A percentile compares a stretch with the other conserved stretches of the same genome.
These are phyloP conservation scores for Sebastes dallii DNA, from an alignment of 2,797 vertebrate genomes.

Conservation along the genomic window DNA sequence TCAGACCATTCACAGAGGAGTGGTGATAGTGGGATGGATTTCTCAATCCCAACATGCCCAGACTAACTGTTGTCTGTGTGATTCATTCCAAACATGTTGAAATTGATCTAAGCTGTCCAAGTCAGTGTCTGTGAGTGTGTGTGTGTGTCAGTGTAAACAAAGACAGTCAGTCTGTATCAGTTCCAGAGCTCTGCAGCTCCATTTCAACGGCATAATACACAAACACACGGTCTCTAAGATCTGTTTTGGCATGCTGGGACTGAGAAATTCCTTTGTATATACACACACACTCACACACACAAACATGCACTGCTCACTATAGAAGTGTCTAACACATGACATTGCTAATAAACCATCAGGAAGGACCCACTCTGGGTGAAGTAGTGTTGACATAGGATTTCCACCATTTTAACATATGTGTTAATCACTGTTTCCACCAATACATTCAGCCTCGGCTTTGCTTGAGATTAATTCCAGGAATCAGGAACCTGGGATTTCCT, in stretches of 20 bases:
- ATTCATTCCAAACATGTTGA: slow-evolving; percentile 55
- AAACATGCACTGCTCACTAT: background rate
- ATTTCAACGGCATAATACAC: slow-evolving; percentile 47
- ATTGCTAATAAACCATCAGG: slow-evolving; percentile 12
- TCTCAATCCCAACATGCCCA: slow-evolving; percentile 61
- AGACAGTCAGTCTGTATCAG: slow-evolving; percentile 45
- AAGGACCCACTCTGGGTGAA: slow-evolving; percentile 5
- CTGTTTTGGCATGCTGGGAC: slow-evolving; percentile 30
- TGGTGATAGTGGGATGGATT: slow-evolving; percentile 21
- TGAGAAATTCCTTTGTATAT: slow-evolving; percentile 24
- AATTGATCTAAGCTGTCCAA: slow-evolving; percentile 35
- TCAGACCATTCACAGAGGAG: background rate
- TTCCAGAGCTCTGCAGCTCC: slow-evolving; percentile 49
- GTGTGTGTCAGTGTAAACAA: slow-evolving; percentile 27
- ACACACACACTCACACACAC: background rate
- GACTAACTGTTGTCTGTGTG: slow-evolving; percentile 41
- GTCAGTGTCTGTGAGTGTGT: background rate
- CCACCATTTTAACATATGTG: slow-evolving; percentile 7
- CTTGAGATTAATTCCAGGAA: slow-evolving; percentile 30
- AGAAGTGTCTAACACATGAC: background rate
- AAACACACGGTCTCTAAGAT: slow-evolving; percentile 37
- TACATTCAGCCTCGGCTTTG: background rate
- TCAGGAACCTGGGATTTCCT: slow-evolving; percentile 27
- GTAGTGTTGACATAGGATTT: slow-evolving; percentile 18
- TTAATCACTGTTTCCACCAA: slow-evolving; percentile 35